These are phyloP conservation scores for Epizoanthus stellaris DNA, from an alignment of 92 coral and sea anemone species.

Conservation along the genomic window DNA sequence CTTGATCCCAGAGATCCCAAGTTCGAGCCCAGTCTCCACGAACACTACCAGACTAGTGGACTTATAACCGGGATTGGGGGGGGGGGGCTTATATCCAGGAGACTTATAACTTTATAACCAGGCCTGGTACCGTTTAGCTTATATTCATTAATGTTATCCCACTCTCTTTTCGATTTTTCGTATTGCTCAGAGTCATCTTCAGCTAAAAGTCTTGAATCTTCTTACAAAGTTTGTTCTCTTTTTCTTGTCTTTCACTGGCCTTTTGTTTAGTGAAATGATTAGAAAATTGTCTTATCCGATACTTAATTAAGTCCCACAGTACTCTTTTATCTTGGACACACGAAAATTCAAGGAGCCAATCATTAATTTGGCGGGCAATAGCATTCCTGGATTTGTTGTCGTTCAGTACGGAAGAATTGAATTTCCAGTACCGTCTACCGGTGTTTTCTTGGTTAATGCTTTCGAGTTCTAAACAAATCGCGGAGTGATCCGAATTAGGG, in stretches of 20 bases:
- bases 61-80: no score
- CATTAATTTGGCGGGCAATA: slow-evolving; percentile 23
- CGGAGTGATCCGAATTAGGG: slow-evolving; percentile 44
- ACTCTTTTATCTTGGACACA: background rate
- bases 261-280: background rate
- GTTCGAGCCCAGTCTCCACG: no score
- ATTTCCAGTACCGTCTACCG: slow-evolving; percentile 47
- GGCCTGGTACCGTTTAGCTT: slow-evolving; percentile 44
- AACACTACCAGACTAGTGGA: no score
- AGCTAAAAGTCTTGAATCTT: background rate
- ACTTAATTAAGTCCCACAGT: no score
- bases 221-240: background rate
- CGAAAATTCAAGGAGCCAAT: no score
- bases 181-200: slow-evolving; percentile 11
- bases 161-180: background rate
- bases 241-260: background rate
- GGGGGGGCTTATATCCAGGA: no score
- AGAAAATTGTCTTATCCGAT: slow-evolving; percentile 6
- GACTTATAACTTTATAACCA: no score
- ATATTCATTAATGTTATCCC: slow-evolving; percentile 31
- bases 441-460: no score
- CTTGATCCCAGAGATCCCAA: no score
- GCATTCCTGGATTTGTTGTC: slow-evolving; percentile 28
- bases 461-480: slow-evolving; percentile 43
- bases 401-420: slow-evolving; percentile 34